A percentile compares a stretch with the other conserved stretches of the same genome.
Conservation (phyloP, 2,888 invertebrate species). For the Laspeyria flexula region DNA sequence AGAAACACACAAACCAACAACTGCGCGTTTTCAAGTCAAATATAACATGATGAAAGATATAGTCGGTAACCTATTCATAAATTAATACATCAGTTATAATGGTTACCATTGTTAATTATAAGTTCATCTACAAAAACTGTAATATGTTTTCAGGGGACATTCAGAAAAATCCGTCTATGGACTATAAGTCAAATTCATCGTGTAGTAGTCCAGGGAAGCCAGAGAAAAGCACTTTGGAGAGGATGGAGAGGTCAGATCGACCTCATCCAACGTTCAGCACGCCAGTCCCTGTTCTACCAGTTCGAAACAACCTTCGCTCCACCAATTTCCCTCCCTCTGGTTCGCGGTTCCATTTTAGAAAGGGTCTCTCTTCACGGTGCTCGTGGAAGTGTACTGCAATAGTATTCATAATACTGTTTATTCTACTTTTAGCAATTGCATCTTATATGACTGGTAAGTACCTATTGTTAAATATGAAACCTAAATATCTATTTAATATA, state of each 20-base stretch:
- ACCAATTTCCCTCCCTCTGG: slow-evolving; percentile 90
- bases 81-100: too few species aligned
- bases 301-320: slow-evolving; percentile 90
- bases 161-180: slow-evolving; percentile 94
- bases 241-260: slow-evolving; percentile 87
- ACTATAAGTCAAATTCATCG: slow-evolving; percentile 95
- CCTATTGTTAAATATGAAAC: too few species aligned
- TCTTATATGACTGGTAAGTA: slow-evolving; percentile 94
- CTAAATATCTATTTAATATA: too few species aligned
- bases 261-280: slow-evolving; percentile 87
- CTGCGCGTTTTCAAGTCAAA: too few species aligned
- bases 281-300: slow-evolving; percentile 91
- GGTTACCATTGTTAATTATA: too few species aligned
- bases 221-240: slow-evolving; percentile 85
- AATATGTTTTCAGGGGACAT: slow-evolving; percentile 89
- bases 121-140: slow-evolving; percentile 7
- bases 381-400: slow-evolving; percentile 97
- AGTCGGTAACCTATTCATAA: too few species aligned
- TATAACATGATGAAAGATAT: too few species aligned
- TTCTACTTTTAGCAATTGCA: slow-evolving; percentile 93
- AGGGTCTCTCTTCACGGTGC: slow-evolving; percentile 94
- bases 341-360: slow-evolving; percentile 94
- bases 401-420: slow-evolving; percentile 93
- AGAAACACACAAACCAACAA: too few species aligned
- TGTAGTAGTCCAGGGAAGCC: slow-evolving; percentile 92